Conservation (phyloP, 2,797 vertebrate species). For the Eremophila alpestris region DNA sequence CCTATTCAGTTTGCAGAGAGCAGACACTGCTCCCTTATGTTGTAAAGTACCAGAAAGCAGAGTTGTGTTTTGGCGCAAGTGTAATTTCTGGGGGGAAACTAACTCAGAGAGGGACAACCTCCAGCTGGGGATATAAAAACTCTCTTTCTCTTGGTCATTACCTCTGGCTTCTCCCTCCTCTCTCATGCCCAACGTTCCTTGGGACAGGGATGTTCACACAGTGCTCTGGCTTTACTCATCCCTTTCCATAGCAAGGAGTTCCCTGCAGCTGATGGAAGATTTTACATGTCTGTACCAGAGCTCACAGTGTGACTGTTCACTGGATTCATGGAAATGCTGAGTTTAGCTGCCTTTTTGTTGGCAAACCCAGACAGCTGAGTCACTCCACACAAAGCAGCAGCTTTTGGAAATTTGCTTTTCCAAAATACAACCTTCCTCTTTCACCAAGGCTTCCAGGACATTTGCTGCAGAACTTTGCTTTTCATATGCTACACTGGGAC, state of each 20-base stretch:
- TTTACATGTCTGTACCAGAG: neutral
- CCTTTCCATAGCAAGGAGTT: neutral
- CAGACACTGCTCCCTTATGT: neutral
- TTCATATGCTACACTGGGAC: neutral
- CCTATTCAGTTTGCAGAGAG: neutral
- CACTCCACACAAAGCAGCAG: neutral
- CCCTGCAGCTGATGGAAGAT: neutral
- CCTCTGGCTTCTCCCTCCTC: neutral
- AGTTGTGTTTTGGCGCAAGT: neutral
- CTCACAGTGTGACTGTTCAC: neutral
- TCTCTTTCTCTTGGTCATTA: neutral
- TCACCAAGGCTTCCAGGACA: neutral
- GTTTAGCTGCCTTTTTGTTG: neutral
- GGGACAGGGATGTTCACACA: neutral
- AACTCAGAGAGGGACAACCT: neutral
- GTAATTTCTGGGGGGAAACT: neutral
- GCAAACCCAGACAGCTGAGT: slow-evolving; percentile 1
- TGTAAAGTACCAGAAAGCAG: neutral
- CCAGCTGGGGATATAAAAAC: neutral
- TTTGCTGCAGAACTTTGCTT: neutral
- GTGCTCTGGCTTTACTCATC: neutral
- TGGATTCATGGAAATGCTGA: neutral
- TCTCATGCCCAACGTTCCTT: neutral
- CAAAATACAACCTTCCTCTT: neutral
- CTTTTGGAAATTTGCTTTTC: neutral